Conservation (phyloP, 2,113 vertebrate species). For the Ammodytes marinus region DNA sequence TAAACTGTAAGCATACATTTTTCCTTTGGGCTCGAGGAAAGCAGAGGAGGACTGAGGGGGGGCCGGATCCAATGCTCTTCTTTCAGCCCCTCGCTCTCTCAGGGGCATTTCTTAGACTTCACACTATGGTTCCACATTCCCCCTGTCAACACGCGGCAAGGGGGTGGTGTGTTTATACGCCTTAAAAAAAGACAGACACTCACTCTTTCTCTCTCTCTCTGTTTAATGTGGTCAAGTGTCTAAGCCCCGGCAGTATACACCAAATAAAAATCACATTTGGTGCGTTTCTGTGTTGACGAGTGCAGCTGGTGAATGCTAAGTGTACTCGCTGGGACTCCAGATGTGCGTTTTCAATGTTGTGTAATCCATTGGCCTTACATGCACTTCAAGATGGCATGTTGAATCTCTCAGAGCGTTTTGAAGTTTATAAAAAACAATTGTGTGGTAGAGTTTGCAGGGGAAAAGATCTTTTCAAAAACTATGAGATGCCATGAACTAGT, state of each 20-base stretch:
- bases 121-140: constrained; percentile 64
- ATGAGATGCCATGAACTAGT: neutral
- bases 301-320: neutral
- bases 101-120: constrained; percentile 42
- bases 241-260: neutral
- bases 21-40: neutral
- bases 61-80: neutral
- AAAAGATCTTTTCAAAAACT: neutral
- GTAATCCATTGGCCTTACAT: neutral
- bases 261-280: constrained; percentile 12
- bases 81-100: neutral
- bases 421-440: neutral
- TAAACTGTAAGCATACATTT: neutral
- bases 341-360: neutral
- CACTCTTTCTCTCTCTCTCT: neutral
- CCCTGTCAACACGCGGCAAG: constrained; percentile 20
- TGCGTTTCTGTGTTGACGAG: neutral
- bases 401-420: neutral
- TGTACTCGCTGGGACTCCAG: neutral
- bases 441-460: neutral
- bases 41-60: neutral
- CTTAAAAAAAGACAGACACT: constrained; percentile 1
- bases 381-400: neutral
- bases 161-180: neutral
- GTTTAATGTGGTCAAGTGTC: neutral